A percentile compares a stretch with the other conserved stretches of the same genome.
Evolutionary conservation across 2,797 vertebrate genomes (phyloP).

Genomic region (Parauchenoglanis ngamensis): DNA sequence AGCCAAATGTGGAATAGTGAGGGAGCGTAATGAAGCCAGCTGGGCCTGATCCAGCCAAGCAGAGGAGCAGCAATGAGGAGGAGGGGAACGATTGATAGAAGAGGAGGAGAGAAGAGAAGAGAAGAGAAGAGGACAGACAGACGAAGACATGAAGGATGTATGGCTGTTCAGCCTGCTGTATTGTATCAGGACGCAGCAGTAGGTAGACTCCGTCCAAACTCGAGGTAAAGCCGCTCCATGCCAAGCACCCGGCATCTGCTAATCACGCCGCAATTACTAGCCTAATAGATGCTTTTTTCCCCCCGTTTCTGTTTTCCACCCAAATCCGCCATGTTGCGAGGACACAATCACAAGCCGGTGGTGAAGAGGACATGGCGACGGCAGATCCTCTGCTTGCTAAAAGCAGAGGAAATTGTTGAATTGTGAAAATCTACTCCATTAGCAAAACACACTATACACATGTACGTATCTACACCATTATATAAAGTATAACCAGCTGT

Average conservation of each 20-base stretch:
- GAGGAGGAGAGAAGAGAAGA: conserved; percentile 53
- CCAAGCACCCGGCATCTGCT: conserved; percentile 80
- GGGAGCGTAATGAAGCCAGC: conserved; percentile 83
- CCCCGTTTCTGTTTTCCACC: conserved; percentile 33
- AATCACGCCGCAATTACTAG: conserved; percentile 82
- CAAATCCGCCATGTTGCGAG: conserved; percentile 70
- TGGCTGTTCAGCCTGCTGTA: conserved; percentile 78
- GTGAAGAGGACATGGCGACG: conserved; percentile 14
- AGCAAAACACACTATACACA: background rate
- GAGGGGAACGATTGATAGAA: conserved; percentile 63
- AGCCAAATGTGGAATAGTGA: conserved; percentile 79
- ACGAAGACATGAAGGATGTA: conserved; percentile 81
- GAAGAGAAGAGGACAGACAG: conserved; percentile 54
- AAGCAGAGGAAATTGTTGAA: background rate
- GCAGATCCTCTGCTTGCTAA: background rate
- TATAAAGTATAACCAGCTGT: background rate
- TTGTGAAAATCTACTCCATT: background rate
- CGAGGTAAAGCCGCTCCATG: conserved; percentile 71
- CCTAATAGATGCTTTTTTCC: conserved; percentile 77
- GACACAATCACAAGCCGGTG: conserved; percentile 48
- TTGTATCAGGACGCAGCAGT: conserved; percentile 85
- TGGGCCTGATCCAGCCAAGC: conserved; percentile 82
- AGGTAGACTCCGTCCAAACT: conserved; percentile 81
- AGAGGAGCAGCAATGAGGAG: conserved; percentile 71
- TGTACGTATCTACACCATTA: background rate